Evolutionary conservation across 1,140 invertebrate genomes (phyloP).

Genomic region (Ditylenchus dipsaci): DNA sequence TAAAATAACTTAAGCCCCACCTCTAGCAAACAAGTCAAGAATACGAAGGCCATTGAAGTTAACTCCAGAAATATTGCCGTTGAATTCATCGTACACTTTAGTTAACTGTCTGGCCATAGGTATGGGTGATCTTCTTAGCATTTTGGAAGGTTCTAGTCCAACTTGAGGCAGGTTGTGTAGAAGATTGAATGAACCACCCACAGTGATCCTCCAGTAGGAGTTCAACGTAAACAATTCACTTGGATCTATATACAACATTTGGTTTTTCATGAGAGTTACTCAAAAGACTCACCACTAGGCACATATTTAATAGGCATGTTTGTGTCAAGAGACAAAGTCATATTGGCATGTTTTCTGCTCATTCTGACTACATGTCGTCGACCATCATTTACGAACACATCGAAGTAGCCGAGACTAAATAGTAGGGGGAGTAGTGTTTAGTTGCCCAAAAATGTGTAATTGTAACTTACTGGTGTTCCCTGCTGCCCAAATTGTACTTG

Average conservation of each 20-base stretch:
- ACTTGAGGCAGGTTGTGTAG: background rate
- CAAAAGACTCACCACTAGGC: slow-evolving; percentile 19
- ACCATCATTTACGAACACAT: slow-evolving; percentile 38
- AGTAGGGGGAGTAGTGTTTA: no score
- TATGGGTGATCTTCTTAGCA: slow-evolving; percentile 13
- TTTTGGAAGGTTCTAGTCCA: background rate
- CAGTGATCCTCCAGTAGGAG: slow-evolving; percentile 38
- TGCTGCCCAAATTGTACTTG: slow-evolving; percentile 45
- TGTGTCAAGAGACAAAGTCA: slow-evolving; percentile 45
- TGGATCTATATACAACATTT: background rate
- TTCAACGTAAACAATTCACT: slow-evolving; percentile 48
- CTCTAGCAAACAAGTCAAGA: slow-evolving; percentile 47
- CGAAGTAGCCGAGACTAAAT: slow-evolving; percentile 32
- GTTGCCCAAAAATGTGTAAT: no score
- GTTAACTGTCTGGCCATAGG: background rate
- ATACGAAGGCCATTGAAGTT: slow-evolving; percentile 51
- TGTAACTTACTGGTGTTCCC: slow-evolving; percentile 35
- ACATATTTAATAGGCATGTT: slow-evolving; percentile 39
- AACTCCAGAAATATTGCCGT: slow-evolving; percentile 45
- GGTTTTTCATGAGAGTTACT: no score
- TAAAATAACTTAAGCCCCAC: slow-evolving; percentile 18
- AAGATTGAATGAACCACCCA: slow-evolving; percentile 48
- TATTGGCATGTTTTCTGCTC: slow-evolving; percentile 30
- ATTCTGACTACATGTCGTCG: slow-evolving; percentile 41
- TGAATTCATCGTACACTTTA: slow-evolving; percentile 46